Evolutionary conservation across 2,888 invertebrate genomes (phyloP).

Genomic region (Cantharis flavilabris): DNA sequence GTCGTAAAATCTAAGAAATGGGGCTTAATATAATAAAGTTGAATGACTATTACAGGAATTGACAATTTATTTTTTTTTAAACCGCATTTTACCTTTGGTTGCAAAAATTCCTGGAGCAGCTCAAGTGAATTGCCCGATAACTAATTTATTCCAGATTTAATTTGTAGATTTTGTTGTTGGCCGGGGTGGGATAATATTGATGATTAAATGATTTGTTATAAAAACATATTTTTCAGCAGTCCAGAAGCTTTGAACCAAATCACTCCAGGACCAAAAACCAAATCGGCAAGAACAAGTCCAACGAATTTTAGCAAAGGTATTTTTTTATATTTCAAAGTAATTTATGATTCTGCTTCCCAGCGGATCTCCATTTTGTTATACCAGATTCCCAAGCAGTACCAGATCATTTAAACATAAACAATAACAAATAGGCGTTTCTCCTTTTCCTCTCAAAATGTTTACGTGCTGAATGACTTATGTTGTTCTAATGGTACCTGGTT

Average conservation of each 20-base stretch:
- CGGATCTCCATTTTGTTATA: conserved; percentile 21
- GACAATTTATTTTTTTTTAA: no score
- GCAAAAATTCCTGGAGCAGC: no score
- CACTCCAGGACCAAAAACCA: conserved; percentile 47
- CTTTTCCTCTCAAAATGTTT: conserved; percentile 7
- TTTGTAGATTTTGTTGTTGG: no score
- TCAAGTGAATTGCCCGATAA: no score
- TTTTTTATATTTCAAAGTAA: neutral
- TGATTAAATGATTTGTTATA: no score
- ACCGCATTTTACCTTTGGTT: no score
- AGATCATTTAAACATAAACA: conserved; percentile 19
- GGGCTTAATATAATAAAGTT: no score
- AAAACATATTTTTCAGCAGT: conserved; percentile 3
- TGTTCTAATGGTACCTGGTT: conserved; percentile 22
- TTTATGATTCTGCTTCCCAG: neutral
- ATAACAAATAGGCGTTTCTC: conserved; percentile 26
- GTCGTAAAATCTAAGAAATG: no score
- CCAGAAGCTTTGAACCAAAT: conserved; percentile 22
- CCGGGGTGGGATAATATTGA: no score
- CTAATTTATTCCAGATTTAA: no score
- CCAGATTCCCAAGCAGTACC: neutral
- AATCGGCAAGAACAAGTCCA: conserved; percentile 51
- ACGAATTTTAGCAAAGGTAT: conserved; percentile 34
- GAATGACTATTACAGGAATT: no score
- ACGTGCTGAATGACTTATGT: conserved; percentile 13